phyloP scores from a whole-genome alignment of 2,888 invertebrate genomes.

The Eupeodes latifasciatus region DNA sequence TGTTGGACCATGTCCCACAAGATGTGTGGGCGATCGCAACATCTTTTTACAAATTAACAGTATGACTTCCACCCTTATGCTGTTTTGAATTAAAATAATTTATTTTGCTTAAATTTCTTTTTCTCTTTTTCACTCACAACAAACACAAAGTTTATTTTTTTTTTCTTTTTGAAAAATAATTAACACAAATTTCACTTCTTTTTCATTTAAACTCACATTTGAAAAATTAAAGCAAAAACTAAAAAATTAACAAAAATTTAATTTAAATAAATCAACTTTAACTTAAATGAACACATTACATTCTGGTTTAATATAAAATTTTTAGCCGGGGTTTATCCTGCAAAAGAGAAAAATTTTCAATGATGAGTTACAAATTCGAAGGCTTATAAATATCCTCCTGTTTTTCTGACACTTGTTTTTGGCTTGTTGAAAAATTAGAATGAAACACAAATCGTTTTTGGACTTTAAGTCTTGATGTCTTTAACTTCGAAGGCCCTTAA shows the following conservation, averaged over 20 bases:
- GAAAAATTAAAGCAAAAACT: background rate
- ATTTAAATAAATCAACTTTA: constrained; percentile 16
- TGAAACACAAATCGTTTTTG: background rate
- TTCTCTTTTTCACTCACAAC: constrained; percentile 15
- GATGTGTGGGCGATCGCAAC: constrained; percentile 85
- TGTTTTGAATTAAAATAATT: constrained; percentile 48
- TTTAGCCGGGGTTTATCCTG: constrained; percentile 70
- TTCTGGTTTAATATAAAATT: constrained; percentile 6
- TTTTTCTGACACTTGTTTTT: constrained; percentile 42
- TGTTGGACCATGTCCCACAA: constrained; percentile 83
- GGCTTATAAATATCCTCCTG: constrained; percentile 32
- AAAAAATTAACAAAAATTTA: constrained; percentile 19
- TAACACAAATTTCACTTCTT: constrained; percentile 4
- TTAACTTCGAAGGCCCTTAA: too few species aligned
- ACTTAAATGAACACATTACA: constrained; percentile 35
- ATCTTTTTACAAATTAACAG: constrained; percentile 81
- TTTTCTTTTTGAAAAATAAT: background rate
- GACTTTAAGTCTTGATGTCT: too few species aligned
- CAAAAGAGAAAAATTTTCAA: constrained; percentile 64
- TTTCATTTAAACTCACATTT: constrained; percentile 19
- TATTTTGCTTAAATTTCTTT: constrained; percentile 5
- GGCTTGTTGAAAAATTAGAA: constrained; percentile 46
- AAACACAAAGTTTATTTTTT: constrained; percentile 25
- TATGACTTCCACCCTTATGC: constrained; percentile 77
- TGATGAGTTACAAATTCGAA: constrained; percentile 24